Conservation (phyloP, 2,888 invertebrate species). For the Phasia obesa region DNA sequence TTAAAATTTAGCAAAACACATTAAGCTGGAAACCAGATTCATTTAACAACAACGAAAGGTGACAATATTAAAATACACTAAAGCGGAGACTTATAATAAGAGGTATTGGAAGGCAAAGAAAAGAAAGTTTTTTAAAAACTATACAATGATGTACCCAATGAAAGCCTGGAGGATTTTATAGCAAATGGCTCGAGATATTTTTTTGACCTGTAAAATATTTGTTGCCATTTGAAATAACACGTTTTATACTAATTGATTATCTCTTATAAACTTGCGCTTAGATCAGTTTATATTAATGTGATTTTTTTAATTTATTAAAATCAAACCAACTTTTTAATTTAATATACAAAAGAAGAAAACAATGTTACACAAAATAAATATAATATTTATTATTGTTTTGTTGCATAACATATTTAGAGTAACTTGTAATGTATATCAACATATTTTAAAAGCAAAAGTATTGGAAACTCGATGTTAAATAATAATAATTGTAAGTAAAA, state of each 20-base stretch:
- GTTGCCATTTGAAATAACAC: conserved; percentile 7
- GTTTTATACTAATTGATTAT: conserved; percentile 7
- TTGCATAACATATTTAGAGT: conserved; percentile 67
- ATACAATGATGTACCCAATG: conserved; percentile 8
- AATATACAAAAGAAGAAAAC: conserved; percentile 19
- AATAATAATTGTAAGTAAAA: conserved; percentile 70
- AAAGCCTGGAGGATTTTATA: conserved; percentile 8
- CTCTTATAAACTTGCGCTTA: conserved; percentile 22
- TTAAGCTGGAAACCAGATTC: conserved; percentile 42
- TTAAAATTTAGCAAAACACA: conserved; percentile 58
- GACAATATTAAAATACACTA: conserved; percentile 26
- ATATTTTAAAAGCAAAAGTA: conserved; percentile 68
- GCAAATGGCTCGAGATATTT: conserved; percentile 1
- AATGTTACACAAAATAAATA: conserved; percentile 34
- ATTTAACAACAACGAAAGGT: neutral
- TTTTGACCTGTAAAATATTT: neutral
- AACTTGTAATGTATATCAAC: conserved; percentile 68
- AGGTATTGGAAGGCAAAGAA: conserved; percentile 17
- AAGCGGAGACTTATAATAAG: conserved; percentile 31
- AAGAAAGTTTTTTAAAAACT: conserved; percentile 7
- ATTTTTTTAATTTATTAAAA: conserved; percentile 38
- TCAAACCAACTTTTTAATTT: conserved; percentile 17
- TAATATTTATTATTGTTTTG: conserved; percentile 58
- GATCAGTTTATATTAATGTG: conserved; percentile 27
- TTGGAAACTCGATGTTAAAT: conserved; percentile 69